These are phyloP conservation scores for Ianthella basta DNA, from an alignment of 37 sponge, comb jelly and placozoan genomes.

Conservation along the genomic window DNA sequence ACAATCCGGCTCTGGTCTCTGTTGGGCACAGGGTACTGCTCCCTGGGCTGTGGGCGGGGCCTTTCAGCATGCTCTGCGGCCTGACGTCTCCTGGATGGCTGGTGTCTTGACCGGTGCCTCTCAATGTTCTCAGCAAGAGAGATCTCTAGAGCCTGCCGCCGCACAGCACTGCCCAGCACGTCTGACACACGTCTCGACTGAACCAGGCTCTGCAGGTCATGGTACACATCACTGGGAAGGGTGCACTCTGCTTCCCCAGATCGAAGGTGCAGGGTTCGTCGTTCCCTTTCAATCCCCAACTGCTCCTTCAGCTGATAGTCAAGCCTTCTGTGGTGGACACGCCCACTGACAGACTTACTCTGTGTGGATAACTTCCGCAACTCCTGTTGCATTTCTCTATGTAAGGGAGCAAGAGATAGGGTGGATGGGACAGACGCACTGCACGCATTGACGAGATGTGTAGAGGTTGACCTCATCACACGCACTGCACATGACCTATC, in stretches of 20 bases:
- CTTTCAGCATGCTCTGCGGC: too few species aligned
- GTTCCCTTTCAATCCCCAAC: too few species aligned
- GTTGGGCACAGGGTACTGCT: slow-evolving; percentile 16
- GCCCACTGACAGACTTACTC: background rate
- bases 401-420: background rate
- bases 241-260: background rate
- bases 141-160: slow-evolving; percentile 26
- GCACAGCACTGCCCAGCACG: slow-evolving; percentile 6
- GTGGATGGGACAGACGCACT: background rate
- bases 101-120: background rate
- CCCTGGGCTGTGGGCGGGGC: too few species aligned
- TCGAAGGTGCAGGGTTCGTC: background rate
- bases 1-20: slow-evolving; percentile 18
- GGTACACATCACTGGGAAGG: background rate
- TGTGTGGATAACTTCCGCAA: background rate
- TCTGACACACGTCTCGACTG: background rate
- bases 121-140: slow-evolving; percentile 10
- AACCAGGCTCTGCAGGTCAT: background rate
- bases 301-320: background rate
- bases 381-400: background rate
- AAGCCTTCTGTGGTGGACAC: background rate
- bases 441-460: too few species aligned
- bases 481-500: too few species aligned
- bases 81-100: background rate
- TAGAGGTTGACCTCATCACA: too few species aligned